Conservation (phyloP, 2,797 vertebrate genomes). For the Myotis planiceps region DNA sequence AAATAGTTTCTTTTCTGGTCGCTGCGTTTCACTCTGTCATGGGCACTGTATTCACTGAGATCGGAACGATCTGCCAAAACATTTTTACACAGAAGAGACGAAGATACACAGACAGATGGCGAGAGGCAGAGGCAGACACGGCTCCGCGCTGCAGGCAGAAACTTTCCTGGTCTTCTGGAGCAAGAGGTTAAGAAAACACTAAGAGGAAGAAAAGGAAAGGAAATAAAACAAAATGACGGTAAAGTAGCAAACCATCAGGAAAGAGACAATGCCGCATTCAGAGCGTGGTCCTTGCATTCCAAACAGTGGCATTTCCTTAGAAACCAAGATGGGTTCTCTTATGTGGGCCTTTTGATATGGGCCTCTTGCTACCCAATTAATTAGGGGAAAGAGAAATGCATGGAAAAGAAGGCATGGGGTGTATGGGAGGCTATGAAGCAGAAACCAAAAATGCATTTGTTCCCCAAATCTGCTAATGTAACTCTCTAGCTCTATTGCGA, state of each 20-base stretch:
- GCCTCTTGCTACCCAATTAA: constrained; percentile 59
- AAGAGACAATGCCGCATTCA: constrained; percentile 30
- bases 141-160: constrained; percentile 31
- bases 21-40: constrained; percentile 38
- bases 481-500: constrained; percentile 84
- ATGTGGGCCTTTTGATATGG: constrained; percentile 26
- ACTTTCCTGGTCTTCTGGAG: constrained; percentile 8
- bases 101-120: constrained; percentile 71
- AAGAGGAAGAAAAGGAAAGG: not conserved
- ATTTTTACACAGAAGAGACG: constrained; percentile 66
- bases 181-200: constrained; percentile 61
- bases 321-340: not conserved
- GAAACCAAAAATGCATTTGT: constrained; percentile 56
- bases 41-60: constrained; percentile 68
- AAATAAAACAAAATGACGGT: not conserved
- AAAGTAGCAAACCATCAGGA: not conserved
- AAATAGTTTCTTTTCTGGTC: constrained; percentile 39
- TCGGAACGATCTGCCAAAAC: constrained; percentile 73
- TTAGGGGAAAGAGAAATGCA: constrained; percentile 23
- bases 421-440: constrained; percentile 21
- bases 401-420: not conserved
- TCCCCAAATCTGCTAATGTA: constrained; percentile 74
- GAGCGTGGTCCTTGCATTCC: not conserved
- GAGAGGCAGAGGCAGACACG: constrained; percentile 66
- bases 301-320: constrained; percentile 48